These are phyloP conservation scores for Acanthopagrus latus DNA, from an alignment of 2,797 vertebrate genomes.

Conservation along the genomic window DNA sequence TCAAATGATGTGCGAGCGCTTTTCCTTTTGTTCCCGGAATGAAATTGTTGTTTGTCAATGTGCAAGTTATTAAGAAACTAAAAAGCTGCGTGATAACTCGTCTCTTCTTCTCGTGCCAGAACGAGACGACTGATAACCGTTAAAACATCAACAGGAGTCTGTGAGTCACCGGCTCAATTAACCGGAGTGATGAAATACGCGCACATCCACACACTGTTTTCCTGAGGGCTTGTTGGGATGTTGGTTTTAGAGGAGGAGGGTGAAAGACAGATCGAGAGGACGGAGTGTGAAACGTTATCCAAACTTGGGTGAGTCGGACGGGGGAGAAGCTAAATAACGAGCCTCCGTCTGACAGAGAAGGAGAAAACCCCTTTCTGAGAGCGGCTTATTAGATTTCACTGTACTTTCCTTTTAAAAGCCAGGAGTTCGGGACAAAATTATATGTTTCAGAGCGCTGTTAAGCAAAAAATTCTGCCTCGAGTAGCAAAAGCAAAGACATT, in stretches of 20 bases:
- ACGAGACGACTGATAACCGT: constrained; percentile 69
- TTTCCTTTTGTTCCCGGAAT: constrained; percentile 63
- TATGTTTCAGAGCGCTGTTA: constrained; percentile 76
- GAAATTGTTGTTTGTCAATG: constrained; percentile 70
- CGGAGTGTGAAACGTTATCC: constrained; percentile 50
- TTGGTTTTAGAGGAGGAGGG: constrained; percentile 64
- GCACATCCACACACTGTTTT: constrained; percentile 68
- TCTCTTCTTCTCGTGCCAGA: constrained; percentile 73
- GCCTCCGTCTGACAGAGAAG: constrained; percentile 59
- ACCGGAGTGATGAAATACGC: constrained; percentile 73
- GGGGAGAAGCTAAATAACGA: constrained; percentile 61
- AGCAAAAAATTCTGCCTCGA: constrained; percentile 75
- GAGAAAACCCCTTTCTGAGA: constrained; percentile 66
- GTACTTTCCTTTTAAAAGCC: constrained; percentile 72
- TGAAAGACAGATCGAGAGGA: constrained; percentile 60
- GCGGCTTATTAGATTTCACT: constrained; percentile 80
- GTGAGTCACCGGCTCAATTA: constrained; percentile 76
- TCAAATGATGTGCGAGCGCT: background rate
- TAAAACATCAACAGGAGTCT: constrained; percentile 72
- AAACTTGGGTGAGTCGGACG: constrained; percentile 29
- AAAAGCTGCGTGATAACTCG: constrained; percentile 59
- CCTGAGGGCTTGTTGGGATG: constrained; percentile 64
- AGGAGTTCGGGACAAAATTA: constrained; percentile 78
- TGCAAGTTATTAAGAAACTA: constrained; percentile 71
- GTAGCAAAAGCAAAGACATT: constrained; percentile 77